Percentiles rank a stretch among this genome's conserved stretches.
Evolutionary conservation across 2,888 invertebrate species (phyloP).

Genomic region (Volucella inanis): DNA sequence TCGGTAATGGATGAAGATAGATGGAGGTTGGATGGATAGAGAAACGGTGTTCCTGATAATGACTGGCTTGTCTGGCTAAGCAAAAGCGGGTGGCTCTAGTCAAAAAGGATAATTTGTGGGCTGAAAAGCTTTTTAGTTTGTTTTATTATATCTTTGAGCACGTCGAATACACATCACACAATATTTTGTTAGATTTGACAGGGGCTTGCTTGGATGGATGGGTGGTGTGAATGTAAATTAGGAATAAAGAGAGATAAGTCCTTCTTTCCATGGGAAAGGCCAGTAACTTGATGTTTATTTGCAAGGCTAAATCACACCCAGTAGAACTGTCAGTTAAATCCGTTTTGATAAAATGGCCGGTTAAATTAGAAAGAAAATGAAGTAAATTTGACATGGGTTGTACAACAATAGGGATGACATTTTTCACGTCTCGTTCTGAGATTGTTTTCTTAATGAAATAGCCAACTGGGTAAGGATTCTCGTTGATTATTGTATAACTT

Average conservation of each 20-base stretch:
- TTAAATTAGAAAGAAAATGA: conserved; percentile 11
- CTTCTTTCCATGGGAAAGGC: neutral
- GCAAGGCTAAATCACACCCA: conserved; percentile 16
- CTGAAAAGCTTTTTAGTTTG: conserved; percentile 5
- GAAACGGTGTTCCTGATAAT: conserved; percentile 2
- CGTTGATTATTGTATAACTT: neutral
- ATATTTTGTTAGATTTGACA: neutral
- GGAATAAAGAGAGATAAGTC: conserved; percentile 12
- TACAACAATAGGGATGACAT: conserved; percentile 17
- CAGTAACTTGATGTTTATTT: conserved; percentile 31
- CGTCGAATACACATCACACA: neutral
- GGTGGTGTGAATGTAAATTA: conserved; percentile 28
- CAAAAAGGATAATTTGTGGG: conserved; percentile 32
- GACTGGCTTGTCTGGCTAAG: conserved; percentile 7
- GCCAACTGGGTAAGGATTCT: neutral
- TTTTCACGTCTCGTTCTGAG: neutral
- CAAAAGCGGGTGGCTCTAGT: neutral
- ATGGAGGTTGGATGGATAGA: conserved; percentile 6
- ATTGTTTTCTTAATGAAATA: neutral
- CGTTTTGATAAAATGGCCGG: conserved; percentile 5
- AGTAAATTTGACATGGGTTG: neutral
- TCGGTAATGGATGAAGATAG: conserved; percentile 39
- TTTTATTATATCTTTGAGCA: conserved; percentile 1
- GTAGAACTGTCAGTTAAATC: conserved; percentile 4
- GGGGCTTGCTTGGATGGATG: neutral